A percentile compares a stretch with the other conserved stretches of the same genome.
Evolutionary conservation across 2,888 invertebrate genomes (phyloP).

Genomic region (Andrena flavipes): DNA sequence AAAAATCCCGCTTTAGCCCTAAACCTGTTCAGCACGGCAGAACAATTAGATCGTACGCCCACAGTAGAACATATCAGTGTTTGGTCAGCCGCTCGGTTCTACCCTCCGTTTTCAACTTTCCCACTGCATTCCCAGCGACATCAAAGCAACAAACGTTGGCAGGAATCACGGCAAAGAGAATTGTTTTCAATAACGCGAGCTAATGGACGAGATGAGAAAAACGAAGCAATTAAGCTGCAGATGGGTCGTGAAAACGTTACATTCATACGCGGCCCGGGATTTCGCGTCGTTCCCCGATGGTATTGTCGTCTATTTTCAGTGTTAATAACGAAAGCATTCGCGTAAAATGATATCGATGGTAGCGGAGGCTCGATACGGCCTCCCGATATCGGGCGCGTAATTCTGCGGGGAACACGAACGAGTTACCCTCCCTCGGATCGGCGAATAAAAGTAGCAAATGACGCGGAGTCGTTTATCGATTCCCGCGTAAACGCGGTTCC

Average conservation of each 20-base stretch:
- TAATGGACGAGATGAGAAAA: not conserved
- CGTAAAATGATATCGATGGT: slow-evolving; percentile 39
- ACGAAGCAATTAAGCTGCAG: slow-evolving; percentile 16
- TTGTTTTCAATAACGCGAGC: not conserved
- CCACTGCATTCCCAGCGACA: not conserved
- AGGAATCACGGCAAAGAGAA: not conserved
- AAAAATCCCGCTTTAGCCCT: too few relatives aligned
- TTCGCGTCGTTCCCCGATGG: not conserved
- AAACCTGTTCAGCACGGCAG: too few relatives aligned
- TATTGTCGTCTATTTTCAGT: slow-evolving; percentile 40
- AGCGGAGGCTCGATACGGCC: slow-evolving; percentile 14
- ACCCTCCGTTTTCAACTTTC: not conserved
- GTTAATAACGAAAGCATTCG: slow-evolving; percentile 35
- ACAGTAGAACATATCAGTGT: not conserved
- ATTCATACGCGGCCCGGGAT: not conserved
- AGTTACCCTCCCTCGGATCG: slow-evolving; percentile 5
- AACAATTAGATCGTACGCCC: not conserved
- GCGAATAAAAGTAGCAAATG: slow-evolving; percentile 36
- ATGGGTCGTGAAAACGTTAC: slow-evolving; percentile 12
- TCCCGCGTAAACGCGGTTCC: slow-evolving; percentile 12
- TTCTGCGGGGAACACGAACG: slow-evolving; percentile 7
- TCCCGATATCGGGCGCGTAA: slow-evolving; percentile 23
- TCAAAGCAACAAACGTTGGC: not conserved
- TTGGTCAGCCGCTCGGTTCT: not conserved
- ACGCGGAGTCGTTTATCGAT: slow-evolving; percentile 46